These are phyloP conservation scores for Athrips mouffetella DNA, from an alignment of 2,888 invertebrate genomes.

Conservation along the genomic window DNA sequence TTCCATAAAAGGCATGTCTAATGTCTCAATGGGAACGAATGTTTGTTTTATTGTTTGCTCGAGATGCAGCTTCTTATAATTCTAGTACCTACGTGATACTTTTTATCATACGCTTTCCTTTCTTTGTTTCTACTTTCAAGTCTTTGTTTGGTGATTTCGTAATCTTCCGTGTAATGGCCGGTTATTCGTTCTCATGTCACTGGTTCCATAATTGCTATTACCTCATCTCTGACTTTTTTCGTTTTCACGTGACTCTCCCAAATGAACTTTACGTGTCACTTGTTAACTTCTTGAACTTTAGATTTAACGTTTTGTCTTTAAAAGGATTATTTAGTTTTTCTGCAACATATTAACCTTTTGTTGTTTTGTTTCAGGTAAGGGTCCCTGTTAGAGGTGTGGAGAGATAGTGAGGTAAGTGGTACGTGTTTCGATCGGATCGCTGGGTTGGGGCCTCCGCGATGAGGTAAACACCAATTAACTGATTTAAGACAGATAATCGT, in stretches of 20 bases:
- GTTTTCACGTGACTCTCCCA: constrained; percentile 40
- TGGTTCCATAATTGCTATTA: constrained; percentile 53
- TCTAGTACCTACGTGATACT: constrained; percentile 41
- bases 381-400: constrained; percentile 20
- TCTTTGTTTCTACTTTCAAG: constrained; percentile 63
- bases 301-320: constrained; percentile 20
- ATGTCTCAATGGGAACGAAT: constrained; percentile 17
- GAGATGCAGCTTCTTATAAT: constrained; percentile 33
- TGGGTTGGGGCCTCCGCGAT: constrained; percentile 39
- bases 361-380: constrained; percentile 67
- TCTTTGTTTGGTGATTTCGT: constrained; percentile 68
- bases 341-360: constrained; percentile 27
- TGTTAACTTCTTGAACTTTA: constrained; percentile 51
- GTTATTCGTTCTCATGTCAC: constrained; percentile 56
- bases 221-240: constrained; percentile 48
- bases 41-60: constrained; percentile 26
- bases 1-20: constrained; percentile 25
- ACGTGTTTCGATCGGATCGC: constrained; percentile 32
- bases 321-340: not conserved
- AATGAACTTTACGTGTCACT: constrained; percentile 37
- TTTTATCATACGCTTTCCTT: constrained; percentile 60
- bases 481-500: constrained; percentile 71
- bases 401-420: constrained; percentile 21
- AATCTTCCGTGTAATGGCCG: constrained; percentile 58
- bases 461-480: constrained; percentile 72